Percentiles rank a stretch among this genome's conserved stretches.
Evolutionary conservation across 2,888 invertebrate genomes (phyloP).

Genomic region (Melieria crassipennis): DNA sequence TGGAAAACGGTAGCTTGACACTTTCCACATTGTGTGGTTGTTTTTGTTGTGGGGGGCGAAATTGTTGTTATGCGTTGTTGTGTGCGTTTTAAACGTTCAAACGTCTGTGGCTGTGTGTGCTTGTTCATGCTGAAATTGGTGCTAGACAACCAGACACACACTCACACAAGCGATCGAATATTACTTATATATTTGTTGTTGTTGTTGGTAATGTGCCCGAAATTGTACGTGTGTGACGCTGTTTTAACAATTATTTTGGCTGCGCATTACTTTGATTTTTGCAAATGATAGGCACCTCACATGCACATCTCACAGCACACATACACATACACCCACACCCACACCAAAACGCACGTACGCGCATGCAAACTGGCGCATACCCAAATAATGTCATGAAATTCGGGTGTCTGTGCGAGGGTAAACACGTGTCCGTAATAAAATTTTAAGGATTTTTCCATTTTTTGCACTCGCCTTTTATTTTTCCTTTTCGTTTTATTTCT

Average conservation of each 20-base stretch:
- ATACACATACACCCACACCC: background rate
- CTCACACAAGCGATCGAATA: too few species aligned
- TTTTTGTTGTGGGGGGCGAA: too few species aligned
- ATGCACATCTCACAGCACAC: background rate
- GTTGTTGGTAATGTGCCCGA: too few species aligned
- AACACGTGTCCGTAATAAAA: constrained; percentile 34
- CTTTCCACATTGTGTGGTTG: background rate
- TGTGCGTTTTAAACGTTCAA: too few species aligned
- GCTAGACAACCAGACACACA: too few species aligned
- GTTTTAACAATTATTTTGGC: too few species aligned
- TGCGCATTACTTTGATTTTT: constrained; percentile 22
- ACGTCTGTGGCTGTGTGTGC: too few species aligned
- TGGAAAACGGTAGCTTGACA: constrained; percentile 20
- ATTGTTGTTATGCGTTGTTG: too few species aligned
- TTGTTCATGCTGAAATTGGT: too few species aligned
- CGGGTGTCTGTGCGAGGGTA: background rate
- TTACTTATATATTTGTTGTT: background rate
- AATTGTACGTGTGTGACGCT: too few species aligned
- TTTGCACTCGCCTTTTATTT: background rate
- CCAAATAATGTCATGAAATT: background rate
- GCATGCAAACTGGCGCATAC: background rate
- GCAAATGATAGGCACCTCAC: constrained; percentile 9
- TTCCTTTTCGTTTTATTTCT: too few species aligned
- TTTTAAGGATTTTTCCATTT: constrained; percentile 30
- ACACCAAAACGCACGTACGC: background rate